phyloP scores from a whole-genome alignment of 2,888 invertebrate genomes.

The Melipona bicolor region DNA sequence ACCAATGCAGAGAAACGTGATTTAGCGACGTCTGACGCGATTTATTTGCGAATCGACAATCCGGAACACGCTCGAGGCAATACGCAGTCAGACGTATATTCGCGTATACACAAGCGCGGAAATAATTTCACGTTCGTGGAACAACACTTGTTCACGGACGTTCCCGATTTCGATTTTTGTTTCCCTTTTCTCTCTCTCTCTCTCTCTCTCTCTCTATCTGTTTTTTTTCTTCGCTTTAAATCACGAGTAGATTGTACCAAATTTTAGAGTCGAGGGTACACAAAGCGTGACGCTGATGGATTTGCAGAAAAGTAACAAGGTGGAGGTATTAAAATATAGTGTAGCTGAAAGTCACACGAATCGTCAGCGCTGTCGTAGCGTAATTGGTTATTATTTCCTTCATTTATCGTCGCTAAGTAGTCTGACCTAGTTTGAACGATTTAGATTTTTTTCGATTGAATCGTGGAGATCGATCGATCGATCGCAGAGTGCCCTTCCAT shows the following conservation, averaged over 20 bases:
- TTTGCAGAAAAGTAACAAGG: no score
- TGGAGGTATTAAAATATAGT: no score
- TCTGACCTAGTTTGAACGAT: no score
- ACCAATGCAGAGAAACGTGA: conserved; percentile 27
- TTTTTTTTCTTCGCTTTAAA: neutral
- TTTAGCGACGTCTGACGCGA: conserved; percentile 36
- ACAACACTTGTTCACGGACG: neutral
- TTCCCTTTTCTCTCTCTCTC: neutral
- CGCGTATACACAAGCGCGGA: neutral
- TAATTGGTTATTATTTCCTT: no score
- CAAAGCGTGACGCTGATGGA: no score
- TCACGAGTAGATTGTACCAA: neutral
- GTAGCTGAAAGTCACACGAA: no score
- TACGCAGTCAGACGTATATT: neutral
- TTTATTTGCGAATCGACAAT: conserved; percentile 45
- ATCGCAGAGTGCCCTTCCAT: neutral
- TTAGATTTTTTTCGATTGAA: neutral
- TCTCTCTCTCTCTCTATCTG: no score
- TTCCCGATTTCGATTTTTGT: neutral
- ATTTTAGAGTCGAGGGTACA: neutral
- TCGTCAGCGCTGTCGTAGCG: no score
- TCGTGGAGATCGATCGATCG: neutral
- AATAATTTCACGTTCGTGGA: neutral
- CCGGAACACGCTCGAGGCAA: neutral
- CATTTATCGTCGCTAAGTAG: no score